Evolutionary conservation across 2,113 vertebrate species (phyloP).

Genomic region (Mellivora capensis): DNA sequence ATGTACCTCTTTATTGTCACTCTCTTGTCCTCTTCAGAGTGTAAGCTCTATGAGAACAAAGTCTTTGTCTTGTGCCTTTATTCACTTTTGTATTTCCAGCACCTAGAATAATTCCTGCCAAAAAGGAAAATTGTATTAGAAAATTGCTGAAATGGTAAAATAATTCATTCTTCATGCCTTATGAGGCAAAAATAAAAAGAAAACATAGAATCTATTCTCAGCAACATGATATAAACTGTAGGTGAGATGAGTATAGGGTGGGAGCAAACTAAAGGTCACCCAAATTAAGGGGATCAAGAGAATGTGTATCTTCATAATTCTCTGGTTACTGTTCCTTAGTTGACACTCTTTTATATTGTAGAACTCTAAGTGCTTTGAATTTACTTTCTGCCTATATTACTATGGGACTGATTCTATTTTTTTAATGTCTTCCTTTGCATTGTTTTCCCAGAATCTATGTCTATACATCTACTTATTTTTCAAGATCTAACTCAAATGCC

Average conservation of each 20-base stretch:
- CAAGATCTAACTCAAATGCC: neutral
- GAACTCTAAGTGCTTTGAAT: neutral
- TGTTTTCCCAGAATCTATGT: neutral
- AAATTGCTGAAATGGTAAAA: neutral
- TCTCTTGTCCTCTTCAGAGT: neutral
- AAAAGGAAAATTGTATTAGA: neutral
- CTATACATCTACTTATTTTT: neutral
- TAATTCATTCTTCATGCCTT: neutral
- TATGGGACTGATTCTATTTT: neutral
- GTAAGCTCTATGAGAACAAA: neutral
- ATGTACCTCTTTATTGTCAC: neutral
- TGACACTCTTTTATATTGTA: neutral
- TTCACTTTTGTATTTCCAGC: neutral
- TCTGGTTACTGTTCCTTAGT: neutral
- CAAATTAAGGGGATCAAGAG: neutral
- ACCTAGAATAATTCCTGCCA: neutral
- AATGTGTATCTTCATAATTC: neutral
- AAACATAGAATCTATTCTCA: neutral
- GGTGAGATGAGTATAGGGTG: neutral
- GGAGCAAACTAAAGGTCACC: neutral
- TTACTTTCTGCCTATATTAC: neutral
- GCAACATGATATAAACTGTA: neutral
- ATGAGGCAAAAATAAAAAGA: neutral
- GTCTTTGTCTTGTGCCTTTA: neutral
- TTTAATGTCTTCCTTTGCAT: neutral